Base-by-base conservation (phyloP, 2,888 invertebrate genomes). In the Ophion ellenae region DNA sequence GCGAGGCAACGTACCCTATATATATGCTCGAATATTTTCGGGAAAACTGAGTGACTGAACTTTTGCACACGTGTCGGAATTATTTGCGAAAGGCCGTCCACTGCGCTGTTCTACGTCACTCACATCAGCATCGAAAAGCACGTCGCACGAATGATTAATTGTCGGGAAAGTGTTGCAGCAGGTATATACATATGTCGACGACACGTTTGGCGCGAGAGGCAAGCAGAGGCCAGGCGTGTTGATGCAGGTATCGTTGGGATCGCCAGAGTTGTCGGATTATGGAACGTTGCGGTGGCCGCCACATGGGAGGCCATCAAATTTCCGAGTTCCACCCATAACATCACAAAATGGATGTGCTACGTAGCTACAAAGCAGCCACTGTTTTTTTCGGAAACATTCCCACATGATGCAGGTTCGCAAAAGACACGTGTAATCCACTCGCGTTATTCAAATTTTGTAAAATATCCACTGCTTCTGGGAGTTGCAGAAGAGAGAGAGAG, bases 61-160 rank as follows among this genome's bases (percentile, higher is more conserved):
- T 45, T 74, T 61, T 24, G 11, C 36, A 59, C 73, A 28, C 28
- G 45, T 28, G 5, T 36, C n/a, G 32, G 17, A 76, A 76, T 66
- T 66, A 36, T 67, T 59, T 17, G 20, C 24, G 36, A 36, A 32
- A 36, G 36, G 45, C 53, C 40, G 53, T 14, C 17, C 47, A 36
- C 66, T 10, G 32, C 14, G 36, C 53, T 24, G 36, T 59, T 59
- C 28, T 45, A 57, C 66, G 66, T 69, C 17, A 57, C 17, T 53
- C 32, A 32, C 32, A 32, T 4, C 53, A 59, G 67, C 17, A 6
- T 57, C 67, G 59, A 67, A 77, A 66, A 79, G 78, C 47, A 63
- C 53, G 47, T 64, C 70, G 32, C 45, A 67, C 45, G 47, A 67
- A 74, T 69, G 81, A 78, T 77, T 84, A 81, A 85, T 85, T 32